phyloP scores from a whole-genome alignment of 2,797 vertebrate genomes.

The Chromobotia macracanthus region DNA sequence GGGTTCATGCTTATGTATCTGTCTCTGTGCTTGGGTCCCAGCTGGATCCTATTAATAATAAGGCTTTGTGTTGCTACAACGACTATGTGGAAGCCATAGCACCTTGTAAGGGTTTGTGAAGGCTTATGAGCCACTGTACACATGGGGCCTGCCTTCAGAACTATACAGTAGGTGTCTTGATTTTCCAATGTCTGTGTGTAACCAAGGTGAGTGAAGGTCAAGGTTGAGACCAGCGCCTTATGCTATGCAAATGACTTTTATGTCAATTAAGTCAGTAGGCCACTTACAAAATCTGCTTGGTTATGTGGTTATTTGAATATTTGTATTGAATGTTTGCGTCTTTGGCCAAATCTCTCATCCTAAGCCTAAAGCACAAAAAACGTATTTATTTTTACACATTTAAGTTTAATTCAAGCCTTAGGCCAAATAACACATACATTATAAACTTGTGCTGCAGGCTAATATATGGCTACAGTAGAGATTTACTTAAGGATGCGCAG shows the following conservation, averaged over 20 bases:
- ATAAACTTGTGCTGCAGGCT: conserved; percentile 28
- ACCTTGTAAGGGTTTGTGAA: conserved; percentile 45
- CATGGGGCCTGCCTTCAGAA: conserved; percentile 23
- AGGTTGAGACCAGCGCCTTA: conserved; percentile 2
- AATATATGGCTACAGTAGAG: conserved; percentile 36
- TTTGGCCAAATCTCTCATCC: background rate
- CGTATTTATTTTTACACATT: background rate
- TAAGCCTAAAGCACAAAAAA: no score
- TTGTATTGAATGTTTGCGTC: background rate
- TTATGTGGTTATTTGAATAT: background rate
- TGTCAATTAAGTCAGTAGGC: conserved; percentile 23
- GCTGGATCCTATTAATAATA: conserved; percentile 65
- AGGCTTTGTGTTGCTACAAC: conserved; percentile 41
- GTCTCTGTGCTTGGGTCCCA: conserved; percentile 58
- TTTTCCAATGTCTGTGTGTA: conserved; percentile 11
- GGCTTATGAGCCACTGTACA: conserved; percentile 22
- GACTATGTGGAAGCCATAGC: conserved; percentile 53
- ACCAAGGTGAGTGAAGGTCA: conserved; percentile 29
- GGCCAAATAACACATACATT: conserved; percentile 16
- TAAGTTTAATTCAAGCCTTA: conserved; percentile 4
- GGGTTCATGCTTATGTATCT: conserved; percentile 60
- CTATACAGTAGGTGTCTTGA: conserved; percentile 16
- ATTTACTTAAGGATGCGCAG: conserved; percentile 35
- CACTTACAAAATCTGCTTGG: background rate
- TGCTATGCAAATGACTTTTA: conserved; percentile 25